Evolutionary conservation across 1,140 invertebrate species (phyloP).

Genomic region (Drosophila nigrodunni): DNA sequence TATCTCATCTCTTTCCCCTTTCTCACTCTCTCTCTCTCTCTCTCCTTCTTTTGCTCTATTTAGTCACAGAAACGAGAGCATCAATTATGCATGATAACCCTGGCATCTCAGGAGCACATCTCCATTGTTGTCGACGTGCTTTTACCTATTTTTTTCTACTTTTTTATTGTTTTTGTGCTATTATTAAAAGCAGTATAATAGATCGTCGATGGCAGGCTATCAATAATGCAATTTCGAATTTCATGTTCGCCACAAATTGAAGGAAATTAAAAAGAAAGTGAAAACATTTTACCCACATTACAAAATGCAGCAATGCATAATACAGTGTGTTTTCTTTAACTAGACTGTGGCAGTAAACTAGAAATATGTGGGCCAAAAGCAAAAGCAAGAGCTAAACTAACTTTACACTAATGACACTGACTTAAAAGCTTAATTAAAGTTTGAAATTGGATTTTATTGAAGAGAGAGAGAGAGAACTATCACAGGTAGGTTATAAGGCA

Average conservation of each 20-base stretch:
- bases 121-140: conserved; percentile 12
- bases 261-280: conserved; percentile 27
- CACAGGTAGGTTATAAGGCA: no score
- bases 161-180: conserved; percentile 1
- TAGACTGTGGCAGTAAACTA: conserved; percentile 1
- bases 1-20: conserved; percentile 22
- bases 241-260: conserved; percentile 40
- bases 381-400: background rate
- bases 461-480: no score
- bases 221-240: conserved; percentile 66
- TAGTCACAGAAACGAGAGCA: conserved; percentile 25
- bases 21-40: background rate
- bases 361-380: background rate
- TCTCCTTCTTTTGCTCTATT: background rate
- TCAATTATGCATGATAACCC: conserved; percentile 71
- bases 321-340: conserved; percentile 10
- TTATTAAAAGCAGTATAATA: conserved; percentile 9
- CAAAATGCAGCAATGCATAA: conserved; percentile 39
- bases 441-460: background rate
- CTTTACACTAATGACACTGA: background rate
- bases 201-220: conserved; percentile 27
- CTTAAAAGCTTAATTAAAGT: background rate
- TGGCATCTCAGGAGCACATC: conserved; percentile 26
- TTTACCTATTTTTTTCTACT: background rate
- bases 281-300: conserved; percentile 45